Percentiles rank a stretch among this genome's conserved stretches.
Evolutionary conservation across 2,113 vertebrate genomes (phyloP).

Genomic region (Mirza zaza): DNA sequence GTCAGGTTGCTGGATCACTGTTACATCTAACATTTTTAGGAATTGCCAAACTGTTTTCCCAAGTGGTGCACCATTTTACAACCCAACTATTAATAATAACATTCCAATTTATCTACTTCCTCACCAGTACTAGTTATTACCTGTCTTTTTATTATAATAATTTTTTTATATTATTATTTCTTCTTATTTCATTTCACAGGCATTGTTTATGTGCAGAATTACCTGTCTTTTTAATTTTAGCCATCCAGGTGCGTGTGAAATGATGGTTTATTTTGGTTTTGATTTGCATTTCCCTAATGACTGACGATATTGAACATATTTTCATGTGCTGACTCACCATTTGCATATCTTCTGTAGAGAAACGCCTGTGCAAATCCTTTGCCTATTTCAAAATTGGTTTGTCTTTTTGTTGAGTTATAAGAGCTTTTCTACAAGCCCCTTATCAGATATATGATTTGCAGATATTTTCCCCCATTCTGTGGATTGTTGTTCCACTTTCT

Average conservation of each 20-base stretch:
- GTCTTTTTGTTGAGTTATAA: background rate
- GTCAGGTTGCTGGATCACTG: background rate
- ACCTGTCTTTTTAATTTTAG: background rate
- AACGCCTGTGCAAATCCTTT: background rate
- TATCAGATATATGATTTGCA: background rate
- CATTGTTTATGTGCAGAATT: no score
- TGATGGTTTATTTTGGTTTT: background rate
- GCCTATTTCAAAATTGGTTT: background rate
- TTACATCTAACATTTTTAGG: background rate
- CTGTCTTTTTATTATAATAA: background rate
- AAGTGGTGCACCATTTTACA: background rate
- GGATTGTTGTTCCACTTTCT: background rate
- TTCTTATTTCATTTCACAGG: no score
- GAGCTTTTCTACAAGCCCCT: background rate
- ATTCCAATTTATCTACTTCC: background rate
- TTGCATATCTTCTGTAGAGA: background rate
- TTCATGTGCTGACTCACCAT: background rate
- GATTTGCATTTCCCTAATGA: background rate
- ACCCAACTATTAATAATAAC: background rate
- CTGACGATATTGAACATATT: background rate
- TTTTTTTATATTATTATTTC: no score
- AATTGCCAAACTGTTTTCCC: background rate
- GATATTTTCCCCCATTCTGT: background rate
- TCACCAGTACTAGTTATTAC: background rate
- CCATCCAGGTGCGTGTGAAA: background rate